A percentile compares a stretch with the other conserved stretches of the same genome.
Evolutionary conservation across 2,113 vertebrate species (phyloP).

Genomic region (Centropus unirufus): DNA sequence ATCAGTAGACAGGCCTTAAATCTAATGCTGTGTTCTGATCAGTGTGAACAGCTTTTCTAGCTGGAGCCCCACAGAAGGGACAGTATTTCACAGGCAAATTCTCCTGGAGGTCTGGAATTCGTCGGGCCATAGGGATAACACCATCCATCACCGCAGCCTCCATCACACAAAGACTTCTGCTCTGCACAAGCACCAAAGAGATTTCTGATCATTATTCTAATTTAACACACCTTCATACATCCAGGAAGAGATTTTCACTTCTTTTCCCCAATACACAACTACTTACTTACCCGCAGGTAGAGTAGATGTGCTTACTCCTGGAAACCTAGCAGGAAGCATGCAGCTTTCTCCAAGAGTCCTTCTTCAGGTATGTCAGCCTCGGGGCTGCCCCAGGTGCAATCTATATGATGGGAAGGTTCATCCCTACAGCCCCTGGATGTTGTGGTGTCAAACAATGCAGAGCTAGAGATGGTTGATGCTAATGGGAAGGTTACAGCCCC

Average conservation of each 20-base stretch:
- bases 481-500: not conserved
- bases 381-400: not conserved
- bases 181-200: not conserved
- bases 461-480: not conserved
- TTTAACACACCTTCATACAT: not conserved
- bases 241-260: not conserved
- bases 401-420: not conserved
- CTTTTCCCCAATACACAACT: not conserved
- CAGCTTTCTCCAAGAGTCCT: not conserved
- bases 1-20: not conserved
- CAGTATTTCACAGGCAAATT: not conserved
- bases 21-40: not conserved
- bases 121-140: not conserved
- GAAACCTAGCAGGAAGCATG: not conserved
- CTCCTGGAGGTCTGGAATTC: not conserved
- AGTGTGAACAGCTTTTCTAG: not conserved
- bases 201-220: not conserved
- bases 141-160: not conserved
- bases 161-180: not conserved
- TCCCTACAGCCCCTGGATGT: not conserved
- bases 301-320: not conserved
- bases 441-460: not conserved
- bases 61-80: not conserved
- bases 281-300: accelerated
- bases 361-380: not conserved